A percentile compares a stretch with the other conserved stretches of the same genome.
Conservation (phyloP, 2,888 invertebrate genomes). For the Clusia tigrina region DNA sequence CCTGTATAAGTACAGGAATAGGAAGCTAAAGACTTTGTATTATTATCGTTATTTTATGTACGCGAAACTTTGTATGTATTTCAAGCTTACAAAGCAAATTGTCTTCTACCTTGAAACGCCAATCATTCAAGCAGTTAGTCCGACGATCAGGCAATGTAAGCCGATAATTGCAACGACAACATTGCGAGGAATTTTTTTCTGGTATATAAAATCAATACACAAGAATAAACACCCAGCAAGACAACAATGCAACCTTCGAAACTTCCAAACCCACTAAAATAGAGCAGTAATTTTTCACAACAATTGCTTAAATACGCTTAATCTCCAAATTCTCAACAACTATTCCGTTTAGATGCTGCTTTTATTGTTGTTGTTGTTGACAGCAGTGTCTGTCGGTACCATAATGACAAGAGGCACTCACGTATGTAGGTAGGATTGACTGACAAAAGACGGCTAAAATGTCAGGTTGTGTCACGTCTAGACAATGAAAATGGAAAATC, state of each 20-base stretch:
- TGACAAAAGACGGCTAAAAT: neutral
- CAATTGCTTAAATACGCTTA: neutral
- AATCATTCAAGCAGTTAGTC: neutral
- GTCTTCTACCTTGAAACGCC: too few relatives aligned
- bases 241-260: neutral
- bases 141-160: conserved; percentile 6
- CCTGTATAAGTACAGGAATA: too few relatives aligned
- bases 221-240: neutral
- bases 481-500: neutral
- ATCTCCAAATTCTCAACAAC: conserved; percentile 4
- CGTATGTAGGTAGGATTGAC: neutral
- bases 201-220: neutral
- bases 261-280: neutral
- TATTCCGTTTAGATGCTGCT: neutral
- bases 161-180: conserved; percentile 14
- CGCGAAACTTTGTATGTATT: too few relatives aligned
- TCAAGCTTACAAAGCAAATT: too few relatives aligned
- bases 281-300: neutral
- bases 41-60: too few relatives aligned
- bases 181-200: neutral
- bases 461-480: conserved; percentile 20
- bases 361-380: neutral
- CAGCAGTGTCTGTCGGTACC: conserved; percentile 13
- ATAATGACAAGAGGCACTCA: conserved; percentile 15
- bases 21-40: too few relatives aligned